A percentile compares a stretch with the other conserved stretches of the same genome.
Conservation (phyloP, 1,140 invertebrate genomes). For the Zeugodacus cucurbitae region DNA sequence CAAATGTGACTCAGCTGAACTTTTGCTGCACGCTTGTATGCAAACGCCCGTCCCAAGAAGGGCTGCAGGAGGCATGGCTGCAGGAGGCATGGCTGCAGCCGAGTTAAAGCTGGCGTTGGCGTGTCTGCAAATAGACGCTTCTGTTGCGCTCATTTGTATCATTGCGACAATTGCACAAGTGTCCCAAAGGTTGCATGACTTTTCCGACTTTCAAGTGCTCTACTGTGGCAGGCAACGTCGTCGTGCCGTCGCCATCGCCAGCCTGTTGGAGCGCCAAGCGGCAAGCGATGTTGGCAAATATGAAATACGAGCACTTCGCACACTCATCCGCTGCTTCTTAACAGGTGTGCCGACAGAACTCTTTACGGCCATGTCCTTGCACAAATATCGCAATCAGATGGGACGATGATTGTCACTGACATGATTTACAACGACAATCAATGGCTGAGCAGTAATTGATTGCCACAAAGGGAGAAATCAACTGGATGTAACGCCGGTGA, state of each 20-base stretch:
- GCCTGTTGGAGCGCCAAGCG: neutral
- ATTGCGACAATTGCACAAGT: conserved; percentile 20
- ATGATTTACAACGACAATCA: conserved; percentile 30
- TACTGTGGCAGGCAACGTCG: neutral
- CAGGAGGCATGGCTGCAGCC: neutral
- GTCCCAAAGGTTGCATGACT: conserved; percentile 35
- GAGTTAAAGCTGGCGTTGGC: neutral
- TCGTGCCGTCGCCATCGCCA: neutral
- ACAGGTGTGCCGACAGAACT: neutral
- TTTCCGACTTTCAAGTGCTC: conserved; percentile 37
- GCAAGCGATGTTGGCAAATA: conserved; percentile 30
- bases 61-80: neutral
- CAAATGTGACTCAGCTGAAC: conserved; percentile 32
- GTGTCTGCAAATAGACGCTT: neutral
- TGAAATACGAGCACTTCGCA: neutral
- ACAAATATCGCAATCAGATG: conserved; percentile 1
- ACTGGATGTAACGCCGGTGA: neutral
- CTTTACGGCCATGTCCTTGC: neutral
- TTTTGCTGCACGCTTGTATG: neutral
- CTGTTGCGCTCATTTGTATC: conserved; percentile 5
- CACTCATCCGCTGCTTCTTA: neutral
- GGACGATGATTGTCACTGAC: conserved; percentile 14
- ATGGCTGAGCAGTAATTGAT: neutral
- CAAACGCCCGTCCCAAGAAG: neutral
- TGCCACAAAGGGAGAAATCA: neutral